Evolutionary conservation across 2,113 vertebrate genomes (phyloP).

Genomic region (Tamias sibiricus): DNA sequence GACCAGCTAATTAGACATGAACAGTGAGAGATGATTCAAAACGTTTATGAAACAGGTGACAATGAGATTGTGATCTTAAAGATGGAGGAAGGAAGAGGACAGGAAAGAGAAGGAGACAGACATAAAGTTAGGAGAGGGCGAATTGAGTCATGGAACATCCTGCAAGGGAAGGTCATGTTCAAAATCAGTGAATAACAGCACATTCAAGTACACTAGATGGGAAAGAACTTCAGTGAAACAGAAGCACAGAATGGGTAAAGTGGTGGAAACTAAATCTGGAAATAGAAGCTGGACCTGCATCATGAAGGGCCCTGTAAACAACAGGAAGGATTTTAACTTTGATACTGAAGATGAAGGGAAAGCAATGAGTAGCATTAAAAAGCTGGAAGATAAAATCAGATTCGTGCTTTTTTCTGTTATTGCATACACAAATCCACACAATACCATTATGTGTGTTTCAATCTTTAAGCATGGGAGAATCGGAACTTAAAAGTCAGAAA

Average conservation of each 20-base stretch:
- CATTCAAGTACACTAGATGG: neutral
- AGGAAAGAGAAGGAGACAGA: neutral
- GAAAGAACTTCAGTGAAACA: neutral
- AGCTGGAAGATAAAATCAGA: neutral
- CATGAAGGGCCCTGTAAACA: neutral
- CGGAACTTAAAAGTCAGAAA: neutral
- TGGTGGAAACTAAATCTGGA: neutral
- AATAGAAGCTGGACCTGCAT: neutral
- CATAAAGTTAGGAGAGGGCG: neutral
- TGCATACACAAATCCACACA: neutral
- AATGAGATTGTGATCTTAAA: neutral
- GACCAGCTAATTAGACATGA: neutral
- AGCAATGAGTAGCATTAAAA: rapidly evolving
- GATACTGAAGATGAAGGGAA: neutral
- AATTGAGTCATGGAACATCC: neutral
- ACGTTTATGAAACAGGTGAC: neutral
- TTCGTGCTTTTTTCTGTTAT: neutral
- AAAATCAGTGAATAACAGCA: neutral
- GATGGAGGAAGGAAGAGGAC: neutral
- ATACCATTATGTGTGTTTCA: neutral
- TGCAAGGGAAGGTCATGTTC: neutral
- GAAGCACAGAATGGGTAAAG: neutral
- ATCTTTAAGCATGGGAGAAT: neutral
- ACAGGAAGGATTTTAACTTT: neutral
- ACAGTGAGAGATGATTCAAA: neutral